These are phyloP conservation scores for Peucedramus taeniatus DNA, from an alignment of 2,113 vertebrate genomes.

Conservation along the genomic window DNA sequence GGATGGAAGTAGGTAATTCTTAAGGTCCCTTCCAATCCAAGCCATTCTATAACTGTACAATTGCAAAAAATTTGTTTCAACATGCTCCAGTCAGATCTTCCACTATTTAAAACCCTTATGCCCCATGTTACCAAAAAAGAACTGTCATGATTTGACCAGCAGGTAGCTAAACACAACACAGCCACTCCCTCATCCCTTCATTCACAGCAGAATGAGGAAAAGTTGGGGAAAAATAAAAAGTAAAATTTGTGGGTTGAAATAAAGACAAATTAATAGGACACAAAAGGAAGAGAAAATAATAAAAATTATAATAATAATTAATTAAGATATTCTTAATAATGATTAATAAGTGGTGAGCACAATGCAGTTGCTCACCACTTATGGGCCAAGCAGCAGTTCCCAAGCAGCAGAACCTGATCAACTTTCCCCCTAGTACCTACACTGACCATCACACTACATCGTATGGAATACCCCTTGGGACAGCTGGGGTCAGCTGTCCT, in stretches of 20 bases:
- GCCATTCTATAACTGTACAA: background rate
- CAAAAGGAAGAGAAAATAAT: background rate
- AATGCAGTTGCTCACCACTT: background rate
- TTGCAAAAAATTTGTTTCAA: background rate
- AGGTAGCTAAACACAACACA: background rate
- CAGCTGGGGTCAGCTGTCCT: background rate
- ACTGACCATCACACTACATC: background rate
- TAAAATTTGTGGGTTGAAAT: background rate
- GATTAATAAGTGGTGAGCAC: background rate
- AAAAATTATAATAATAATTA: background rate
- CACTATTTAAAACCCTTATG: background rate
- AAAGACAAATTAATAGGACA: background rate
- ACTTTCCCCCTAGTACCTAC: background rate
- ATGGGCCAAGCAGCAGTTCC: background rate
- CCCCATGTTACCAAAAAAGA: background rate
- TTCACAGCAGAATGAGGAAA: background rate
- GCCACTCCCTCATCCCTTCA: background rate
- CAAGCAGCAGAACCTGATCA: background rate
- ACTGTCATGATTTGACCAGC: background rate
- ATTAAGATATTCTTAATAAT: background rate
- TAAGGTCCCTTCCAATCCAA: background rate
- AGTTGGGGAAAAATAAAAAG: background rate
- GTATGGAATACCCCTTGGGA: background rate
- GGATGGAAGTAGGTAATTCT: background rate
- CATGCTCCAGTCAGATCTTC: background rate